Evolutionary conservation across 2,888 invertebrate genomes (phyloP), one percentile per base, ranked within the genome.

Genomic region (Dastarcus helophoroides): DNA sequence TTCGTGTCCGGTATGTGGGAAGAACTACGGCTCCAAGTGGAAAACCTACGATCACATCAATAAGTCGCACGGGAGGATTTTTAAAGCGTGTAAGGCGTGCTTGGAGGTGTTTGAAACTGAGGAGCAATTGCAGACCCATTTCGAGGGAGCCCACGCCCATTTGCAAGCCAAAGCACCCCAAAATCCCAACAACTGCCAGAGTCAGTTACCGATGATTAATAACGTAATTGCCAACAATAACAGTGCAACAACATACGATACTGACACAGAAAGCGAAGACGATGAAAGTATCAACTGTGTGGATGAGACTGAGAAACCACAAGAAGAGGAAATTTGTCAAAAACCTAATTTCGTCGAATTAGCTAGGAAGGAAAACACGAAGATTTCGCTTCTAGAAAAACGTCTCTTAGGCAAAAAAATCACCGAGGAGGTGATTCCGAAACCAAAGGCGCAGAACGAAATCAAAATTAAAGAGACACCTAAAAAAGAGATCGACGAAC

Each of bases 1-100:
- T n/a, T 67, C 68, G 0, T 73, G 72, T 40, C 64, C 68, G 14
- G 66, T 73, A 1, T 73, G 73, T 42, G 73, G 71, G 0, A 71
- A 71, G 44, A 68, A 69, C 36, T 71, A 70, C 42, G 68, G 69
- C 0, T 68, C 67, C 2, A 68, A 69, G 35, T 69, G 70, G 66
- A 72, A 72, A 41, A 68, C 71, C 0, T 67, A 67, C 34, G 71
- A 71, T 44, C 73, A 73, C 41, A 58, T 71, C 22, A 68, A 69
- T 37, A 71, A 70, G 38, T 68, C 67, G 14, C 73, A 73, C 43
- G 71, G 71, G 0, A 60, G 67, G 26, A 67, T 68, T 14, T 71
- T 70, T 38, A 62, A 62, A 22, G 68, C 69, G 2, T 73, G 73
- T 38, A 70, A 68, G 50, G 62, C 65, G n/a, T 73, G 73, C 41